Evolutionary conservation across 1,140 invertebrate species (phyloP), one percentile per base, ranked within the genome.

Genomic region (Eurosta solidaginis): DNA sequence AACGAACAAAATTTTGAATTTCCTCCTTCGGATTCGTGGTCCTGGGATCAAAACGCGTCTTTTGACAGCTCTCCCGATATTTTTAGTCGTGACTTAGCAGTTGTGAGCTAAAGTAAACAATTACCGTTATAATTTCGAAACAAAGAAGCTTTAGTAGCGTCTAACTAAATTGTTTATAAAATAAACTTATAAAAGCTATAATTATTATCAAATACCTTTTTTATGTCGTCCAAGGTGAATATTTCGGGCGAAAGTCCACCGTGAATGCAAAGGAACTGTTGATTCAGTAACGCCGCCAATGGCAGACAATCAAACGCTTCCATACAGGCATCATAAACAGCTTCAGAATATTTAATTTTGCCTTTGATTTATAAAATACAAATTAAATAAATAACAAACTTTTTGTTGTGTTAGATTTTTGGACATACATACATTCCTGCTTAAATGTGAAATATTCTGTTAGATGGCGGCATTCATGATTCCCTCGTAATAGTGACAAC

Each of bases 401-500:
- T 27, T 9, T 74, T 74, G 74, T 22, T 79, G 40, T 27, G 77
- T 49, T 78, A 63, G n/a, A n/a, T n/a, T n/a, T n/a, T n/a, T 40
- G 45, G 75, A 73, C 82, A 80, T 79, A 85, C 95, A 98, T 94
- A 97, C 98, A 99, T 94, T 99, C 98, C 92, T 99, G 97, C 91
- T 99, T 99, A 92, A 99, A 99, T 88, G 98, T 99, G 92, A 99
- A 99, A 91, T 99, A 99, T 92, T 99, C 98, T 89, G 98, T 99
- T 88, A 99, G 94, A 93, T 99, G 98, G 88, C 98, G 94, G 92
- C 98, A 99, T 91, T 99, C 98, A 90, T 99, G 98, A 90, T 99
- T 99, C 85, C 98, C 98, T 89, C 98, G 93, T 89, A 99, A 93
- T 89, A 99, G 93, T 91, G 96, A 99, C 90, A 99, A 93, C 85